Evolutionary conservation across 2,113 vertebrate genomes (phyloP).

Genomic region (Aplodontia rufa): DNA sequence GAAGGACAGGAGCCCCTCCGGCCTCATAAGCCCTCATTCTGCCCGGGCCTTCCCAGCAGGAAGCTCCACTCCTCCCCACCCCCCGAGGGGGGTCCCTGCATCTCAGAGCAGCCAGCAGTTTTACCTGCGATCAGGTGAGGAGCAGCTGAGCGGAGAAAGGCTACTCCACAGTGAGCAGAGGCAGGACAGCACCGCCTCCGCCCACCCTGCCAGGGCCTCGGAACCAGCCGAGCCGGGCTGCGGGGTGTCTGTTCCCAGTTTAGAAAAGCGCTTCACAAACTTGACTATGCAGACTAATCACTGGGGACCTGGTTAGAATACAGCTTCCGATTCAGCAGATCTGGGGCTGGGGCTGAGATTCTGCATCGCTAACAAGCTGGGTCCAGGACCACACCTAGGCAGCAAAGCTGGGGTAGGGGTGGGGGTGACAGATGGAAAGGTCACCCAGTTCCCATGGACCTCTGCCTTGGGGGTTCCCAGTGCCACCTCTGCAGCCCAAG

Average conservation of each 20-base stretch:
- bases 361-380: not conserved
- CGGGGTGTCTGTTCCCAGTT: not conserved
- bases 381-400: not conserved
- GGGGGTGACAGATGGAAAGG: not conserved
- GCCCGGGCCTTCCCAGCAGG: not conserved
- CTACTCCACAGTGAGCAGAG: not conserved
- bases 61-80: too few relatives aligned
- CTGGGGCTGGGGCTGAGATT: not conserved
- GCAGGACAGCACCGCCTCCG: not conserved
- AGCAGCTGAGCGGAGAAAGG: not conserved
- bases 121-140: not conserved
- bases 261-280: not conserved
- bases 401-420: not conserved
- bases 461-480: not conserved
- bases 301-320: not conserved
- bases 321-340: too few relatives aligned
- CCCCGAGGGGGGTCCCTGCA: too few relatives aligned
- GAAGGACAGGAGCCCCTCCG: not conserved
- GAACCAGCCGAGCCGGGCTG: not conserved
- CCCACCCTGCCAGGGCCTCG: not conserved
- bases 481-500: not conserved
- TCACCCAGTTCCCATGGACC: fast-evolving
- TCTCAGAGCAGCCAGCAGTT: not conserved
- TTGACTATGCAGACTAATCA: not conserved
- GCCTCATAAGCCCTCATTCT: not conserved